phyloP scores from a whole-genome alignment of 2,797 vertebrate genomes.

The Telmatherina bonti region DNA sequence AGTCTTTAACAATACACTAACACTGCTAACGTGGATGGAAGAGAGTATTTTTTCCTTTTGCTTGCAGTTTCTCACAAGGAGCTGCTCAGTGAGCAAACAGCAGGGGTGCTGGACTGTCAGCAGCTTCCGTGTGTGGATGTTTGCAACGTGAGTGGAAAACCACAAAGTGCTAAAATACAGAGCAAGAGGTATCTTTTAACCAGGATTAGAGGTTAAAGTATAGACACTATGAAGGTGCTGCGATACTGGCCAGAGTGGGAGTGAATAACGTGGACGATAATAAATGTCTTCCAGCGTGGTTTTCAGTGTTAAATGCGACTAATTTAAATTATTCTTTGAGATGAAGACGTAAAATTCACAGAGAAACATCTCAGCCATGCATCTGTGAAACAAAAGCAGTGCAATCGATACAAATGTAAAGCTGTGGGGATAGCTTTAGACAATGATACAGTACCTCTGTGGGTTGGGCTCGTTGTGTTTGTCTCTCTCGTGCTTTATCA shows the following conservation, averaged over 20 bases:
- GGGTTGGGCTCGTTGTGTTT: conserved; percentile 99
- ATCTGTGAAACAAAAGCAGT: conserved; percentile 48
- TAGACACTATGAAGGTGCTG: not conserved
- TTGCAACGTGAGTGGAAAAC: not conserved
- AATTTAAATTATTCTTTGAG: conserved; percentile 41
- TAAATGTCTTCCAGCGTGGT: not conserved
- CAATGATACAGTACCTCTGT: conserved; percentile 90
- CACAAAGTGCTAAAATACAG: conserved; percentile 13
- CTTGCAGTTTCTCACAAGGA: conserved; percentile 12
- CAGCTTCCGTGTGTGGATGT: conserved; percentile 18
- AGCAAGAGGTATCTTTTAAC: conserved; percentile 8
- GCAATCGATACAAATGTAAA: conserved; percentile 41
- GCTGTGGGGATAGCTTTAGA: conserved; percentile 31
- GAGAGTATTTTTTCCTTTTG: conserved; percentile 17
- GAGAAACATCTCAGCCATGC: conserved; percentile 16
- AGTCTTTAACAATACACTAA: conserved; percentile 25
- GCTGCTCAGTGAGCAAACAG: conserved; percentile 26
- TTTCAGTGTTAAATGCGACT: conserved; percentile 22
- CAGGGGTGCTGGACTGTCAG: conserved; percentile 14
- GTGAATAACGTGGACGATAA: not conserved
- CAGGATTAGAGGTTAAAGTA: conserved; percentile 7
- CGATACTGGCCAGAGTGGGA: conserved; percentile 9
- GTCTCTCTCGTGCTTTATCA: conserved; percentile 99
- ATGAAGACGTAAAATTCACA: conserved; percentile 38
- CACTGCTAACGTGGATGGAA: conserved; percentile 14